Conservation (phyloP, 2,888 invertebrate species). For the Eudemis profundana region DNA sequence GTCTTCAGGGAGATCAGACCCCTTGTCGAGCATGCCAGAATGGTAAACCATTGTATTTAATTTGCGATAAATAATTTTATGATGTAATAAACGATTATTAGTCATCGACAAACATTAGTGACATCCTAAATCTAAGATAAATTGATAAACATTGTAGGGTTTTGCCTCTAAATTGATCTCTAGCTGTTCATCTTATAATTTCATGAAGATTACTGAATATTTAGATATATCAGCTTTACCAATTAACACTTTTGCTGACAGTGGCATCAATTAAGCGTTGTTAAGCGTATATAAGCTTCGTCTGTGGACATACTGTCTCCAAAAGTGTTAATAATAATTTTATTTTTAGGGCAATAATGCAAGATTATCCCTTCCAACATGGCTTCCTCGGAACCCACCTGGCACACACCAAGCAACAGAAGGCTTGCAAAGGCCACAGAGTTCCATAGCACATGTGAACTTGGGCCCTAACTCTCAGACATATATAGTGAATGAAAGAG, state of each 20-base stretch:
- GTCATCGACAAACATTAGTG: constrained; percentile 14
- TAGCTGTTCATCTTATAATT: too few species aligned
- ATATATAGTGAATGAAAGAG: constrained; percentile 71
- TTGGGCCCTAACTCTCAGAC: constrained; percentile 65
- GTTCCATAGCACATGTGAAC: constrained; percentile 76
- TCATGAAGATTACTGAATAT: too few species aligned
- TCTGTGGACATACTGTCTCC: too few species aligned
- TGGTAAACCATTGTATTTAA: constrained; percentile 60
- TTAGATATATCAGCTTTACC: too few species aligned
- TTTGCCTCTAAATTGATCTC: too few species aligned
- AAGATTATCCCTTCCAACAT: constrained; percentile 74
- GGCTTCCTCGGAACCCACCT: constrained; percentile 75
- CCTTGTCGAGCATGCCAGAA: constrained; percentile 87
- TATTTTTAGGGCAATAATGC: constrained; percentile 75
- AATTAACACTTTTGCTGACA: too few species aligned
- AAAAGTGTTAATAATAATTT: too few species aligned
- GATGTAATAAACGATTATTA: constrained; percentile 42
- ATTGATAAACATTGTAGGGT: too few species aligned
- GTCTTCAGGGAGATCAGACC: constrained; percentile 87
- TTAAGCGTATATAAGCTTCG: too few species aligned
- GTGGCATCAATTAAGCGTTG: too few species aligned
- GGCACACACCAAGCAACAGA: constrained; percentile 69
- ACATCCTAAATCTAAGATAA: too few species aligned
- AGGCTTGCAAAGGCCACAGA: constrained; percentile 69
- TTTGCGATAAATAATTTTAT: background rate